Evolutionary conservation across 2,888 invertebrate genomes (phyloP), one percentile per base, ranked within the genome.

Genomic region (Eupeodes latifasciatus): DNA sequence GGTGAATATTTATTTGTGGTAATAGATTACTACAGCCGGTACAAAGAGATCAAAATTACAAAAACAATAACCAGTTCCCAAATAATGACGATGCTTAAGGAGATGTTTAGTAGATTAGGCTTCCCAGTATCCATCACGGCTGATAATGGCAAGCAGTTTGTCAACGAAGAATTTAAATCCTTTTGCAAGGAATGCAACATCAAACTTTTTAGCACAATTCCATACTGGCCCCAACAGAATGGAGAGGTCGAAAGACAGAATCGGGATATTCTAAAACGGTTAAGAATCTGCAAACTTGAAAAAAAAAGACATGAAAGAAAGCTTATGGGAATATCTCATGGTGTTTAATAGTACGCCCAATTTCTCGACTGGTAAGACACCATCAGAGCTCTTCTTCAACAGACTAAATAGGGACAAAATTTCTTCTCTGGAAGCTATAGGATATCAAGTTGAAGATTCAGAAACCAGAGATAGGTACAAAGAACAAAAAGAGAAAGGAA

Each of bases 161-260:
- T 90, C 36, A 90, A 90, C 10, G 49, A 76, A 4, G 89, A 91
- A 55, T 91, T 91, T 77, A 53, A 66, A 62, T 66, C 40, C 14
- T 90, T 78, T 69, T 85, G 85, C 51, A 87, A 76, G n/a, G 49
- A 72, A 16, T 77, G 89, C 5, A 90, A 90, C n/a, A 90, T 90
- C 12, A 64, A 76, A 47, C 79, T 86, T n/a, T 79, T 80, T 14
- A 87, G 66, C n/a, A 90, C 90, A 19, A 90, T 90, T 11, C 90
- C 90, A 14, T 90, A 86, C 9, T 91, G 89, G 90, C 90, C 90
- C 0, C 89, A 86, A 74, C 79, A 90, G 40, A 92, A 92, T 78
- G 91, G 91, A 16, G 90, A 90, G 64, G 91, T 91, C 2, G 91
- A 91, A 76, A 89, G 90, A 61, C 90, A 90, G 75, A 91, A 91